These are phyloP conservation scores for Schizothorax lantsangensis DNA, from an alignment of 2,797 vertebrate genomes.

Conservation along the genomic window DNA sequence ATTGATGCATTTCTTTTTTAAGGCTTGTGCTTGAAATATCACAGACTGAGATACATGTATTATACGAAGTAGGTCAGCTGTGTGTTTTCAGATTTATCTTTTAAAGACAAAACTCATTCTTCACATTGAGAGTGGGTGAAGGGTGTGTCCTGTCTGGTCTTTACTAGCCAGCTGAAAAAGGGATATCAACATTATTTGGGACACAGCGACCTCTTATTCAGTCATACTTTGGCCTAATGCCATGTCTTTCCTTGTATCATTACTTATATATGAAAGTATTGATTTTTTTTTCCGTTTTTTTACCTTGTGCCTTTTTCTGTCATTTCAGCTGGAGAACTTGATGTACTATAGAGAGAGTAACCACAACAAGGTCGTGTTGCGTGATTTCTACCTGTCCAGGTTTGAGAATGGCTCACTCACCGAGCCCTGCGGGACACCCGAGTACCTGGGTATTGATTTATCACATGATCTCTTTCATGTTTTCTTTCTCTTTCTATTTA, in stretches of 20 bases:
- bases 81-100: conserved; percentile 19
- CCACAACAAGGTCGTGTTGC: conserved; percentile 87
- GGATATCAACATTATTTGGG: neutral
- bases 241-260: conserved; percentile 5
- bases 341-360: conserved; percentile 82
- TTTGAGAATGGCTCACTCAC: conserved; percentile 89
- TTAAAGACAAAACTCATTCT: conserved; percentile 3
- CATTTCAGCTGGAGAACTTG: conserved; percentile 75
- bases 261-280: conserved; percentile 14
- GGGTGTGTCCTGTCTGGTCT: neutral
- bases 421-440: conserved; percentile 88
- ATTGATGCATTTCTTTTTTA: conserved; percentile 6
- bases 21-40: neutral
- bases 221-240: conserved; percentile 20
- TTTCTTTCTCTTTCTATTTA: neutral
- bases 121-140: conserved; percentile 17
- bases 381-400: conserved; percentile 88
- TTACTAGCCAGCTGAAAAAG: neutral
- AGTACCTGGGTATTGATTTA: conserved; percentile 81
- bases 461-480: neutral
- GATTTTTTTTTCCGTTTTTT: neutral
- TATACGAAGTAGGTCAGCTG: neutral
- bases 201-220: conserved; percentile 9
- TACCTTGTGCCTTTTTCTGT: conserved; percentile 17
- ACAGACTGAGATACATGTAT: neutral